These are phyloP conservation scores for Adrianichthys oophorus DNA, from an alignment of 2,797 vertebrate species.

Conservation along the genomic window DNA sequence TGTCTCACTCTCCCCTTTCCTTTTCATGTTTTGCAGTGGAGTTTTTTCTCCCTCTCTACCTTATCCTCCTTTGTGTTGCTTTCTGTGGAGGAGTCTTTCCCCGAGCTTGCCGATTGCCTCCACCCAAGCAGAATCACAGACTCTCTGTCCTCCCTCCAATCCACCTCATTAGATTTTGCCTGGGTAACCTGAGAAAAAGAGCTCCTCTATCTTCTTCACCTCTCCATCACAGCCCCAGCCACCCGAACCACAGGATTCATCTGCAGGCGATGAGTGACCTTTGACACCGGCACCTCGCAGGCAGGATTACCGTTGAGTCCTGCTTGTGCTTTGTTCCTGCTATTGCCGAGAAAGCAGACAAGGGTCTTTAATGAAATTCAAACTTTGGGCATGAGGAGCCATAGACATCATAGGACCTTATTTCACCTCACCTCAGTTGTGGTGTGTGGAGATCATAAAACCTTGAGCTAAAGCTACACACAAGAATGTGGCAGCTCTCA, in stretches of 20 bases:
- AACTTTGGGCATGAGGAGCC: constrained; percentile 74
- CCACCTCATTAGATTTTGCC: constrained; percentile 78
- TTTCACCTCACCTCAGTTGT: constrained; percentile 70
- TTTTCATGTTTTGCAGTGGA: constrained; percentile 61
- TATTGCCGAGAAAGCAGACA: constrained; percentile 64
- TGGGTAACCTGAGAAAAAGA: constrained; percentile 74
- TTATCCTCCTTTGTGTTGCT: constrained; percentile 56
- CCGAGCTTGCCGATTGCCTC: constrained; percentile 52
- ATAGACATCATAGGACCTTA: constrained; percentile 69
- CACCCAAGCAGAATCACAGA: constrained; percentile 47
- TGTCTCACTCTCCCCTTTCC: constrained; percentile 51
- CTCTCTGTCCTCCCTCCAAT: constrained; percentile 64
- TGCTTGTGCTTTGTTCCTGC: constrained; percentile 73
- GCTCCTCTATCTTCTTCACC: constrained; percentile 63
- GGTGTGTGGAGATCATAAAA: constrained; percentile 73
- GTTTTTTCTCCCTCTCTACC: constrained; percentile 41
- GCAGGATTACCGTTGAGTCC: constrained; percentile 80
- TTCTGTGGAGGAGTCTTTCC: constrained; percentile 60
- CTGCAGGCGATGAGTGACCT: constrained; percentile 75
- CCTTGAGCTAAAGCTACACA: constrained; percentile 53
- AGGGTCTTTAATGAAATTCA: constrained; percentile 79
- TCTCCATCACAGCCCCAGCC: constrained; percentile 69
- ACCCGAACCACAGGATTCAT: constrained; percentile 75
- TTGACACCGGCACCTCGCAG: constrained; percentile 73
- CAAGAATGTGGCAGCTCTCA: constrained; percentile 49